Percentiles rank a stretch among this genome's conserved stretches.
phyloP scores from a whole-genome alignment of 1,140 invertebrate genomes.

The Cydia fagiglandana region DNA sequence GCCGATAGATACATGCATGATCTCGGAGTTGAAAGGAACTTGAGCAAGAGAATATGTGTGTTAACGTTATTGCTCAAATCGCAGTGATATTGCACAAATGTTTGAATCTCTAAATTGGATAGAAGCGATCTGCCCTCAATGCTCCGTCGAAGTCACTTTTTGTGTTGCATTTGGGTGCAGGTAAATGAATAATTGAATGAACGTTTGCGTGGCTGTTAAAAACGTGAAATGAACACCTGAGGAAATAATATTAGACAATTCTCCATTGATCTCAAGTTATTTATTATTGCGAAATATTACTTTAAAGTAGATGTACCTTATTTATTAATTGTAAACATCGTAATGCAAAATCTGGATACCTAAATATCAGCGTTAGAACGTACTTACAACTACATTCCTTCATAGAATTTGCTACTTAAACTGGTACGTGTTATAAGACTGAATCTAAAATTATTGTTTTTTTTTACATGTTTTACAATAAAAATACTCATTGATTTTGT shows the following conservation, averaged over 20 bases:
- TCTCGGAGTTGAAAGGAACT: slow-evolving; percentile 18
- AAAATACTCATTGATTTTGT: slow-evolving; percentile 15
- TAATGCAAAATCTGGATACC: slow-evolving; percentile 35
- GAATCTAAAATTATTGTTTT: slow-evolving; percentile 37
- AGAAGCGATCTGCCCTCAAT: slow-evolving; percentile 5
- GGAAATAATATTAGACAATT: slow-evolving; percentile 46
- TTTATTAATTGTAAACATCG: slow-evolving; percentile 61
- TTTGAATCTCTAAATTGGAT: slow-evolving; percentile 7
- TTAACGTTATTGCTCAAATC: neutral
- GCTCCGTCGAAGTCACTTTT: neutral
- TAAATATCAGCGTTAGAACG: slow-evolving; percentile 7
- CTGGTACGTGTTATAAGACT: slow-evolving; percentile 41
- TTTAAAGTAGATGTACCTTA: slow-evolving; percentile 62
- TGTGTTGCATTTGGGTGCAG: slow-evolving; percentile 16
- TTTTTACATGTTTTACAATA: slow-evolving; percentile 21
- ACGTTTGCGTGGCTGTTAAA: neutral
- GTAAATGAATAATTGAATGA: slow-evolving; percentile 20
- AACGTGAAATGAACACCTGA: slow-evolving; percentile 15
- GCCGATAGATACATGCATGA: slow-evolving; percentile 17
- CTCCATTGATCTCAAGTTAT: slow-evolving; percentile 76
- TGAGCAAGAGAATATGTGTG: slow-evolving; percentile 11
- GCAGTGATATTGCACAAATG: slow-evolving; percentile 10
- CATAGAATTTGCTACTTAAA: neutral
- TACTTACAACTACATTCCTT: slow-evolving; percentile 1
- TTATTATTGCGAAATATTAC: slow-evolving; percentile 67